Conservation (phyloP, 2,113 vertebrate species). For the Pipra filicauda region DNA sequence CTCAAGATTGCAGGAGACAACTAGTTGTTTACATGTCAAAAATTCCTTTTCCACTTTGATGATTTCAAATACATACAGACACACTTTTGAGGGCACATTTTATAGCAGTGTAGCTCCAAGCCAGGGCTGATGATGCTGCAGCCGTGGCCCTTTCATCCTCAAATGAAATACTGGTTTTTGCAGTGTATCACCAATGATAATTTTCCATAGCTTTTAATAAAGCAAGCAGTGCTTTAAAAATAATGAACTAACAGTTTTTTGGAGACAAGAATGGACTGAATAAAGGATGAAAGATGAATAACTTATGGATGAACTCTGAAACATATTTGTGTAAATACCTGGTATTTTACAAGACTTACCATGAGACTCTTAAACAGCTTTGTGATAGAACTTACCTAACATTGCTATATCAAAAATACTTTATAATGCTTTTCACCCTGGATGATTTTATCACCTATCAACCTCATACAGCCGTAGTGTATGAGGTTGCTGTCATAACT, state of each 20-base stretch:
- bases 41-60: neutral
- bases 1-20: constrained; percentile 36
- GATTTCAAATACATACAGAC: neutral
- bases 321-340: neutral
- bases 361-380: neutral
- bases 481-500: neutral
- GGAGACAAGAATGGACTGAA: neutral
- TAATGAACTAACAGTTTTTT: neutral
- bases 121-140: neutral
- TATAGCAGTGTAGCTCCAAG: neutral
- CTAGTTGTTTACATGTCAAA: constrained; percentile 44
- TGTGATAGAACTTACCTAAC: neutral
- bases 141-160: neutral
- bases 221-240: neutral
- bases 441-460: neutral
- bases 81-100: neutral
- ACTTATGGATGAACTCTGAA: neutral
- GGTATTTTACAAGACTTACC: neutral
- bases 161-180: neutral
- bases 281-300: neutral
- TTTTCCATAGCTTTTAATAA: neutral
- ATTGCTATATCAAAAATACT: neutral
- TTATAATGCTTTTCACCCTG: neutral
- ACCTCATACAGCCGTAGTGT: neutral
- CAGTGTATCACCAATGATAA: neutral